Evolutionary conservation across 2,888 invertebrate genomes (phyloP), one percentile per base, ranked within the genome.

Genomic region (Fabriciana adippe): DNA sequence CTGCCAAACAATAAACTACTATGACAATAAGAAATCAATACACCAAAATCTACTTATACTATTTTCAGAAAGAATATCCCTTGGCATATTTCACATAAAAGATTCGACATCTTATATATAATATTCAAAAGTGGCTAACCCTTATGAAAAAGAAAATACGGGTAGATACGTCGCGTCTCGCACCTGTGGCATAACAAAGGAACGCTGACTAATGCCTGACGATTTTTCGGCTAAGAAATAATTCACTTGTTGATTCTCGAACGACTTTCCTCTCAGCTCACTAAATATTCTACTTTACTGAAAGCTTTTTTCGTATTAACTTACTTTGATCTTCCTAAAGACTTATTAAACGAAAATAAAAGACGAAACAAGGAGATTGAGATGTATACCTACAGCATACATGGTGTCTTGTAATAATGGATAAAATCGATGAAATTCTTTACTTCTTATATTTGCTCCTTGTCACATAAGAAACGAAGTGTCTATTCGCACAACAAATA

Each of bases 241-340:
- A 87, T 86, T 87, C 88, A 89, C 89, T 88, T 89, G 89, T 89
- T 89, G 89, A 89, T 85, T 86, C 84, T 78, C 67, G 59, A 77
- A 79, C 79, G 76, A 80, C 80, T 55, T 59, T 65, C 60, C 59
- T 55, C 61, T 63, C 55, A 21, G 50, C 62, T 59, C 59, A 64
- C 35, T 62, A 64, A 60, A 62, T 71, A 64, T 71, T 66, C 61
- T 48, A 59, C 13, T 60, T 70, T 61, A 55, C 55, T 61, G 55
- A 62, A 67, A 50, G 45, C 31, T 50, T 59, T 59, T 26, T 63
- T 63, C 55, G 54, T 51, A 61, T 51, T 53, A 35, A 41, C 15
- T 53, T 15, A 35, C 41, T 61, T 61, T 53, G 11, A 41, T 41
- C 35, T 41, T 41, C 35, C 35, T 55, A 56, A 45, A 14, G 11